These are phyloP conservation scores for Cheilosia scutellata DNA, from an alignment of 2,888 invertebrate species.

Conservation along the genomic window DNA sequence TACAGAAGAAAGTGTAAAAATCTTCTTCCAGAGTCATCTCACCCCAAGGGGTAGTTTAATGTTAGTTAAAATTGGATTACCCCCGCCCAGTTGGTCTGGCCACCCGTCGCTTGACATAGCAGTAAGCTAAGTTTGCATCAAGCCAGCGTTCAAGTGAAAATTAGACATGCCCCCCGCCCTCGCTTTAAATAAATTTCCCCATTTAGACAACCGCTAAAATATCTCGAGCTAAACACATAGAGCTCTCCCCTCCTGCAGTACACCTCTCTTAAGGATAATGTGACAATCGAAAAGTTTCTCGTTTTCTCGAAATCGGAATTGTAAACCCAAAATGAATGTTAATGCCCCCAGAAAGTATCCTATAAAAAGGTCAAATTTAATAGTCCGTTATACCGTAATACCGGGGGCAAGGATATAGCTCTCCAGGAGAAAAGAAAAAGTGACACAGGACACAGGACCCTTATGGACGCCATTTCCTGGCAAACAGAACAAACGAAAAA, in stretches of 20 bases:
- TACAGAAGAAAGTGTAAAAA: constrained; percentile 67
- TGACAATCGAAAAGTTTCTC: constrained; percentile 74
- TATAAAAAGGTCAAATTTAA: constrained; percentile 79
- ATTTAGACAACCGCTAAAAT: constrained; percentile 75
- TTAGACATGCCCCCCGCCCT: constrained; percentile 44
- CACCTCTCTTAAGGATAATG: constrained; percentile 63
- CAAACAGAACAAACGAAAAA: constrained; percentile 31
- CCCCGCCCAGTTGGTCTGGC: constrained; percentile 19
- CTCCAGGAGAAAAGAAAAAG: constrained; percentile 37
- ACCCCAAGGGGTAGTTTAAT: constrained; percentile 74
- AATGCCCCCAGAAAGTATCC: constrained; percentile 77
- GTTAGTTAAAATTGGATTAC: constrained; percentile 76
- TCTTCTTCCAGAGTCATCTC: constrained; percentile 64
- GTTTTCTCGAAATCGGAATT: constrained; percentile 65
- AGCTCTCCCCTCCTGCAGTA: not conserved
- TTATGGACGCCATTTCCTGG: constrained; percentile 62
- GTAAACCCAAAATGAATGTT: constrained; percentile 76
- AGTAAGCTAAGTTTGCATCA: constrained; percentile 68
- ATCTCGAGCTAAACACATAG: constrained; percentile 33
- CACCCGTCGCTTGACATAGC: constrained; percentile 54
- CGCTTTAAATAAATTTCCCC: constrained; percentile 65
- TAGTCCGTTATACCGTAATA: constrained; percentile 75
- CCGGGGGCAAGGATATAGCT: constrained; percentile 67
- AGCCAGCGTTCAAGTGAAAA: constrained; percentile 71
- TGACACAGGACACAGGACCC: constrained; percentile 37